Percentiles rank a stretch among this genome's conserved stretches.
These are phyloP conservation scores for Aurelia aurita DNA, from an alignment of 30 jellyfish, hydroid and myxozoan genomes.

Conservation along the genomic window DNA sequence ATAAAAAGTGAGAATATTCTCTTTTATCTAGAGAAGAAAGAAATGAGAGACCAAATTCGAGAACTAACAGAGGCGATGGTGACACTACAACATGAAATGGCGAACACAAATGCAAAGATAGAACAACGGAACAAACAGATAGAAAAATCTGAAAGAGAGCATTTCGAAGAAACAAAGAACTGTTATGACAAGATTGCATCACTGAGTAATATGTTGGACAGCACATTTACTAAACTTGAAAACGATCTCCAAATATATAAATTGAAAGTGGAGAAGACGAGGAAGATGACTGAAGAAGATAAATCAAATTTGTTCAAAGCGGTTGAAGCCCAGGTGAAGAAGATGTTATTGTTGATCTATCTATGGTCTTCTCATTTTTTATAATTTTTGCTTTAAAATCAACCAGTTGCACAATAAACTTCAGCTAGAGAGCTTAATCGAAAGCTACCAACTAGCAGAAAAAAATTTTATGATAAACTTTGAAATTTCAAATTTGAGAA, in stretches of 20 bases:
- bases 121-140: conserved; percentile 11
- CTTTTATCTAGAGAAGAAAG: conserved; percentile 8
- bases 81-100: conserved; percentile 35
- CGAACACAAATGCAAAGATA: neutral
- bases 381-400: no score
- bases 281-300: conserved; percentile 21
- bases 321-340: conserved; percentile 25
- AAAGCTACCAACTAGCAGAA: no score
- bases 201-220: neutral
- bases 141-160: conserved; percentile 18
- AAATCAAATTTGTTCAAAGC: conserved; percentile 16
- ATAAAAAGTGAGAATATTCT: no score
- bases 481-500: no score
- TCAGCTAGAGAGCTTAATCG: no score
- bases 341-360: no score
- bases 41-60: conserved; percentile 39
- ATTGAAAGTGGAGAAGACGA: conserved; percentile 6
- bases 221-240: conserved; percentile 14
- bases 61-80: conserved; percentile 23
- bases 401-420: no score
- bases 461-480: no score
- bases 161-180: conserved; percentile 7
- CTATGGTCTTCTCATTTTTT: no score
- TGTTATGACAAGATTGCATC: conserved; percentile 28
- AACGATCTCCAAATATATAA: neutral